Percentiles rank a stretch among this genome's conserved stretches.
These are phyloP conservation scores for Ianthella basta DNA, from an alignment of 37 sponge, comb jelly and placozoan genomes.

Conservation along the genomic window DNA sequence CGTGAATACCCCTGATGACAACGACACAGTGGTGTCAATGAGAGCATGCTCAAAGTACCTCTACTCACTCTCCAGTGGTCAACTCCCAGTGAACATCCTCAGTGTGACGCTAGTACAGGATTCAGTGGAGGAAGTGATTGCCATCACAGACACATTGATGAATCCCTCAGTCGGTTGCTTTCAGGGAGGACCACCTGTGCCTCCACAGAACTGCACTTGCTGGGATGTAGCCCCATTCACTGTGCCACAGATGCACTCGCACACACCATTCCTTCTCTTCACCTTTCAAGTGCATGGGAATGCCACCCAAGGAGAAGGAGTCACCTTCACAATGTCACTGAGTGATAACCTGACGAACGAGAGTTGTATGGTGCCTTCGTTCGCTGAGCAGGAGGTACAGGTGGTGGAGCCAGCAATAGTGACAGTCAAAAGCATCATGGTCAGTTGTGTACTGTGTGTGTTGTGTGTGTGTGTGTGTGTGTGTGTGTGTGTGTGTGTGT, in stretches of 20 bases:
- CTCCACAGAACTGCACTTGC: background rate
- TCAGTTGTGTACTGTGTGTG: background rate
- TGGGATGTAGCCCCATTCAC: background rate
- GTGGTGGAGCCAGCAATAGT: background rate
- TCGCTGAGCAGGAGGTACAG: background rate
- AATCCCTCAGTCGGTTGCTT: background rate
- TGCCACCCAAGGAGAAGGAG: background rate
- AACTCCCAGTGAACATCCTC: background rate
- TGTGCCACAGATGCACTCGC: background rate
- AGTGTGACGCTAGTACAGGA: background rate
- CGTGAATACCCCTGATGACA: background rate
- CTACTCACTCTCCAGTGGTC: no score
- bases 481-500: no score
- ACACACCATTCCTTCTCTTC: background rate
- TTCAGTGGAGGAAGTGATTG: background rate
- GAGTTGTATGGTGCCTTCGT: background rate
- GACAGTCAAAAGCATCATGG: background rate
- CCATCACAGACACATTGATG: background rate
- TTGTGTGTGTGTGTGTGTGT: no score
- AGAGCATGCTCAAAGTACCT: background rate
- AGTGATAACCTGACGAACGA: background rate
- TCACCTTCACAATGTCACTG: background rate
- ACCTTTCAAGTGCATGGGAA: background rate
- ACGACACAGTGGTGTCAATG: background rate
- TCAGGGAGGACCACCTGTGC: background rate